Evolutionary conservation across 1,140 invertebrate genomes (phyloP).

Genomic region (Ctenoplectra terminalis): DNA sequence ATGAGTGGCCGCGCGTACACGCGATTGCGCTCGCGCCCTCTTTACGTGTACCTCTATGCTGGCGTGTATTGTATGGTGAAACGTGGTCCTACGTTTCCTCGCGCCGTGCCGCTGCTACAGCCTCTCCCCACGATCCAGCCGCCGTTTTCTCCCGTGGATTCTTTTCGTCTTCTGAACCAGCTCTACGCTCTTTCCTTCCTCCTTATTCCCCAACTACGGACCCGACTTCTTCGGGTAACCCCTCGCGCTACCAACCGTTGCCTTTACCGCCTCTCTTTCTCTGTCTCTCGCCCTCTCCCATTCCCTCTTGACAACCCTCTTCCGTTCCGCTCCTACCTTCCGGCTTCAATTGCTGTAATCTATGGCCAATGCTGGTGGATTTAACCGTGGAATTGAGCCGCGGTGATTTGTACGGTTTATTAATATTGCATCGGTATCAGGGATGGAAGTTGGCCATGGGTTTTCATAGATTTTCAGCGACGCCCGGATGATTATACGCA

Average conservation of each 20-base stretch:
- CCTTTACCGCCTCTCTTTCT: not conserved
- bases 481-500: conserved; percentile 25
- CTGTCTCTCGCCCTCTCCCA: not conserved
- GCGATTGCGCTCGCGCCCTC: conserved; percentile 21
- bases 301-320: not conserved
- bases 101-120: conserved; percentile 37
- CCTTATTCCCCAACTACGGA: conserved; percentile 38
- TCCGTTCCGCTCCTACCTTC: conserved; percentile 49
- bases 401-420: conserved; percentile 64
- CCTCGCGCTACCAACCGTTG: conserved; percentile 9
- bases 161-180: conserved; percentile 63
- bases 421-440: conserved; percentile 55
- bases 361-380: conserved; percentile 59
- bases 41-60: conserved; percentile 30
- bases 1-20: conserved; percentile 47
- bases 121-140: conserved; percentile 53
- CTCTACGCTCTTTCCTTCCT: conserved; percentile 40
- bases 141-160: conserved; percentile 66
- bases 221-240: not conserved
- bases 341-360: conserved; percentile 67
- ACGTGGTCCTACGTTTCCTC: conserved; percentile 75
- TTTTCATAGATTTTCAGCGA: conserved; percentile 54
- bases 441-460: conserved; percentile 41
- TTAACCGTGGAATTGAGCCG: conserved; percentile 65
- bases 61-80: conserved; percentile 75